Percentiles rank a stretch among this genome's conserved stretches.
phyloP scores from a whole-genome alignment of 2,797 vertebrate genomes.

The Oryzias sinensis region DNA sequence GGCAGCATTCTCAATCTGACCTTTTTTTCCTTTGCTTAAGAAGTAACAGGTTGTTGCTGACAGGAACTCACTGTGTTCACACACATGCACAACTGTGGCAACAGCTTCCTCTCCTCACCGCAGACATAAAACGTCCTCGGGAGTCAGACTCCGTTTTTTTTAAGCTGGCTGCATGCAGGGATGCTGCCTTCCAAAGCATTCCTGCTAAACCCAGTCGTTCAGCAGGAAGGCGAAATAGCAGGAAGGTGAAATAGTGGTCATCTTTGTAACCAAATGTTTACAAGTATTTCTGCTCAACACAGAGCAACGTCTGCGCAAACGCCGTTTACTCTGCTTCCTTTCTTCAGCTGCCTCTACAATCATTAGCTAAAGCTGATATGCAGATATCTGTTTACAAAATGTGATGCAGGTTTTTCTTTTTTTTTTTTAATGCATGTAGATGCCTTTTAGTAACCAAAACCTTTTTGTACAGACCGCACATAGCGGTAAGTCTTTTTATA shows the following conservation, averaged over 20 bases:
- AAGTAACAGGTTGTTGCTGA: conserved; percentile 22
- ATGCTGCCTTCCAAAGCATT: conserved; percentile 12
- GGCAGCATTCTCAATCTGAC: conserved; percentile 6
- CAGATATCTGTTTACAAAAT: conserved; percentile 22
- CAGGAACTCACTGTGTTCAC: conserved; percentile 29
- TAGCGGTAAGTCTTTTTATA: background rate
- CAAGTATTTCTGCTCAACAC: conserved; percentile 33
- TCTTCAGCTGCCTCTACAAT: conserved; percentile 13
- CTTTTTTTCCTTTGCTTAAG: background rate
- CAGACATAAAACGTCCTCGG: conserved; percentile 46
- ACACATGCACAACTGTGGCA: conserved; percentile 16
- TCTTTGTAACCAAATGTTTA: conserved; percentile 52
- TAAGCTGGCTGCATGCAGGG: background rate
- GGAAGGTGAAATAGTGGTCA: conserved; percentile 3
- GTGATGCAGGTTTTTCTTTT: conserved; percentile 7
- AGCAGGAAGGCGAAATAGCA: conserved; percentile 8
- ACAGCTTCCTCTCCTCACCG: conserved; percentile 38
- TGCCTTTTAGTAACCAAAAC: conserved; percentile 9
- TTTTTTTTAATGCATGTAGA: conserved; percentile 2
- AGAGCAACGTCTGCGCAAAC: conserved; percentile 19
- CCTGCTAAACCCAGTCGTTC: conserved; percentile 9
- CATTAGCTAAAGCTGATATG: conserved; percentile 13
- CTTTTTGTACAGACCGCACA: background rate
- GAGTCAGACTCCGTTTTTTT: conserved; percentile 4
- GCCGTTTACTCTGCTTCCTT: conserved; percentile 28